Conservation (phyloP, 1,140 invertebrate genomes). For the Paraescarpia echinospica region DNA sequence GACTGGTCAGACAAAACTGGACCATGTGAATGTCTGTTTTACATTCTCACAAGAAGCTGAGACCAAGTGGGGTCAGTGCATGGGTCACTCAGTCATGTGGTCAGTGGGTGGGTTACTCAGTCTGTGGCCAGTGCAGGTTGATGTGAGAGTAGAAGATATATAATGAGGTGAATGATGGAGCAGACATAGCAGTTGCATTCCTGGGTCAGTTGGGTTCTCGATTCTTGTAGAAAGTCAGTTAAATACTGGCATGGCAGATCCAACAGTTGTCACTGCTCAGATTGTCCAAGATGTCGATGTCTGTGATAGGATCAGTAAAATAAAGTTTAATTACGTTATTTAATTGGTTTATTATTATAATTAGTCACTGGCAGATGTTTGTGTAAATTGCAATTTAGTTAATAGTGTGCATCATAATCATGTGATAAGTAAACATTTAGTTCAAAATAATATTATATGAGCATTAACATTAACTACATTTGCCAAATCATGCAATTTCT, state of each 20-base stretch:
- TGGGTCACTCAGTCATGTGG: background rate
- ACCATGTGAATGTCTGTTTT: background rate
- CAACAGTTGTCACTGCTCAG: too few relatives aligned
- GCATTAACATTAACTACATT: background rate
- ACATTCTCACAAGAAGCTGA: background rate
- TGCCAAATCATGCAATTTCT: background rate
- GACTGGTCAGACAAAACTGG: background rate
- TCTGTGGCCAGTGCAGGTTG: background rate
- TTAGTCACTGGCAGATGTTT: too few relatives aligned
- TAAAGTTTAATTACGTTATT: background rate
- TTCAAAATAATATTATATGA: too few relatives aligned
- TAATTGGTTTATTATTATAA: background rate
- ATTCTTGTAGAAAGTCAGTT: background rate
- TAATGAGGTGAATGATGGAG: too few relatives aligned
- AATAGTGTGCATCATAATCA: background rate
- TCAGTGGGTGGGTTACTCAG: background rate
- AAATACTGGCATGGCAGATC: background rate
- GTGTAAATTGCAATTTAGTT: background rate
- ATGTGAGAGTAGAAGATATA: too few relatives aligned
- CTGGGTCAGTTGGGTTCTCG: too few relatives aligned
- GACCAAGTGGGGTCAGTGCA: background rate
- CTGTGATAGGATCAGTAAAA: background rate
- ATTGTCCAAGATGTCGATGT: background rate
- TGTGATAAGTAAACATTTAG: too few relatives aligned
- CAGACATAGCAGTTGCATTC: too few relatives aligned